Evolutionary conservation across 2,888 invertebrate genomes (phyloP), one percentile per base, ranked within the genome.

Genomic region (Hofmannophila pseudospretella): DNA sequence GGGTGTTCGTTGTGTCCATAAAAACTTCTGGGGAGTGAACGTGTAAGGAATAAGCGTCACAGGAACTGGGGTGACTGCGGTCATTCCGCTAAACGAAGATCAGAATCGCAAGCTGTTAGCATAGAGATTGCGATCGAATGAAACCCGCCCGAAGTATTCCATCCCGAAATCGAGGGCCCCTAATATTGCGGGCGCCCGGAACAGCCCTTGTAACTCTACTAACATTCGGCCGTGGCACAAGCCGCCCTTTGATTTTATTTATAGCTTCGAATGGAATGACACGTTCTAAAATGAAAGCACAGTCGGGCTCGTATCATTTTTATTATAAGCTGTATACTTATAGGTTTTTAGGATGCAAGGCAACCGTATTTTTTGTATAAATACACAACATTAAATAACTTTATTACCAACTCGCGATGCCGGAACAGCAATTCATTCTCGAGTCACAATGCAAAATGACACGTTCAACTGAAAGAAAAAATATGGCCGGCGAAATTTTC

Each of bases 1-100:
- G 63, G 71, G 63, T 71, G 66, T 65, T 75, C 67, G 54, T 58
- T 58, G 64, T 72, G 76, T 74, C 71, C 70, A 81, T 84, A 84
- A 85, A 84, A 84, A 80, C 74, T 80, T 76, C 60, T 73, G 67
- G 69, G 73, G 75, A 73, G 72, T 70, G 73, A 78, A 85, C 84
- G 85, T 85, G 85, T 82, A 75, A 75, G 78, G 84, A 84, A 82
- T 85, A 82, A 81, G 69, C 81, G 78, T 80, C 78, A 75, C 76
- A 62, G 72, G 67, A 67, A 66, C 65, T 60, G 74, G 75, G 79
- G 84, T 76, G 82, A 69, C 82, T 82, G 86, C 81, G 86, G 86
- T 86, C 86, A 86, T 86, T 86, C 64, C 80, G 85, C 82, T 85
- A 86, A 86, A 85, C 85, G 86, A 85, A 86, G 86, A 86, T 86